phyloP scores from a whole-genome alignment of 92 coral and sea anemone genomes.

The Micromussa lordhowensis region DNA sequence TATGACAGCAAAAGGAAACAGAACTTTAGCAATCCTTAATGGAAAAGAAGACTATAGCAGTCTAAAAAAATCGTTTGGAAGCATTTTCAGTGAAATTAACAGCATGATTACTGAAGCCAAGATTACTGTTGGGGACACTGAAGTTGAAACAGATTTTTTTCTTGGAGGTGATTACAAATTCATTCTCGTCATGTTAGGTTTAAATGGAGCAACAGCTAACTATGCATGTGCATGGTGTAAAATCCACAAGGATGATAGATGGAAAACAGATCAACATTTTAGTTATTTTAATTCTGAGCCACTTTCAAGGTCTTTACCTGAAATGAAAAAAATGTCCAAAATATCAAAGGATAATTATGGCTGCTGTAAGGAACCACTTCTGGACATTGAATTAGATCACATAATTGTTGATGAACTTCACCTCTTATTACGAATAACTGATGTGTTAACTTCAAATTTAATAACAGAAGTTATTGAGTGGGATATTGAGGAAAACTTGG shows the following conservation, averaged over 20 bases:
- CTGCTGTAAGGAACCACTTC: constrained; percentile 50
- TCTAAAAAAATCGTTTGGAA: constrained; percentile 48
- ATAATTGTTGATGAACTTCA: constrained; percentile 62
- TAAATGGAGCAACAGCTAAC: constrained; percentile 35
- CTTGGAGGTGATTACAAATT: constrained; percentile 53
- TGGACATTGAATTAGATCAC: constrained; percentile 61
- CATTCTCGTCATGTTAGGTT: constrained; percentile 23
- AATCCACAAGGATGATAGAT: constrained; percentile 25
- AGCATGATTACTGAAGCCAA: constrained; percentile 36
- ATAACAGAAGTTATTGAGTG: constrained; percentile 38
- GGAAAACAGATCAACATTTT: constrained; percentile 33
- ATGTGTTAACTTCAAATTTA: constrained; percentile 36
- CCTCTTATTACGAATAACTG: constrained; percentile 56
- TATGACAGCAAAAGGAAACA: constrained; percentile 28
- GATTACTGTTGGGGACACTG: background rate
- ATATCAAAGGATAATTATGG: constrained; percentile 43
- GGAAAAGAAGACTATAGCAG: constrained; percentile 54
- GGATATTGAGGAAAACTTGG: constrained; percentile 39
- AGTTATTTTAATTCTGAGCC: constrained; percentile 37
- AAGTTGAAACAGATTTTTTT: constrained; percentile 38
- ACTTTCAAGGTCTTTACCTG: constrained; percentile 46
- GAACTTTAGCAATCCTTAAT: constrained; percentile 54
- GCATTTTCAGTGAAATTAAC: constrained; percentile 51
- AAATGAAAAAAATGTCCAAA: constrained; percentile 38
- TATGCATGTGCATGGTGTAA: constrained; percentile 25